phyloP scores from a whole-genome alignment of 64 coral and sea anemone species.

The Platygyra sinensis region DNA sequence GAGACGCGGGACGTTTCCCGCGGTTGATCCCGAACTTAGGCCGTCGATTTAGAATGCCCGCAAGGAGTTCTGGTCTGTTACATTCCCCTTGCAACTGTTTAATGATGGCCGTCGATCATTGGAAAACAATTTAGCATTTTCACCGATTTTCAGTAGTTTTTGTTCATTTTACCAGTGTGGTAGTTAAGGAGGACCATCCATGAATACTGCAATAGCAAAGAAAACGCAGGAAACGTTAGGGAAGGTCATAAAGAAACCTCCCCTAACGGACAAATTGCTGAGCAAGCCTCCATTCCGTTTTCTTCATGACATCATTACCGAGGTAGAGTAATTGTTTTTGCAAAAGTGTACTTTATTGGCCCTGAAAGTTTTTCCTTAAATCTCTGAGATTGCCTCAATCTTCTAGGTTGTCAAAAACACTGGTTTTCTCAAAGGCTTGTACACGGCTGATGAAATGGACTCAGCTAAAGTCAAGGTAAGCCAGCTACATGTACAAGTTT shows the following conservation, averaged over 20 bases:
- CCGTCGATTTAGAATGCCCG: neutral
- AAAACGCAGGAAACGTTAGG: conserved; percentile 98
- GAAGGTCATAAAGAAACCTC: conserved; percentile 97
- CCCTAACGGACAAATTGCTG: conserved; percentile 96
- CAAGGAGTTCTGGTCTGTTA: conserved; percentile 18
- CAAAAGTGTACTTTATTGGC: neutral
- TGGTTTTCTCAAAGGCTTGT: conserved; percentile 96
- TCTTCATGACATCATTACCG: conserved; percentile 98
- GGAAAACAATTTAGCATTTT: conserved; percentile 5
- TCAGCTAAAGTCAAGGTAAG: conserved; percentile 98
- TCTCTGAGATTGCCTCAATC: neutral
- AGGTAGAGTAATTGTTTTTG: conserved; percentile 66
- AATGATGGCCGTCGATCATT: conserved; percentile 20
- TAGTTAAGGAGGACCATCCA: conserved; percentile 1
- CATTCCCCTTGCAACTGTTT: neutral
- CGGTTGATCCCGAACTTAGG: neutral
- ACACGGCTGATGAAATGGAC: conserved; percentile 94
- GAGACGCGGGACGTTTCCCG: neutral
- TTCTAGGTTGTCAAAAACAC: conserved; percentile 94
- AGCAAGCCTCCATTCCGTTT: conserved; percentile 99
- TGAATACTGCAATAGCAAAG: conserved; percentile 83
- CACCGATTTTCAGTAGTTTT: neutral
- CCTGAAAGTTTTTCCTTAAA: neutral
- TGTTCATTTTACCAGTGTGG: neutral
- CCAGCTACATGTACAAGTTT: neutral